These are phyloP conservation scores for Cheilosia pagana DNA, from an alignment of 2,888 invertebrate species.

Conservation along the genomic window DNA sequence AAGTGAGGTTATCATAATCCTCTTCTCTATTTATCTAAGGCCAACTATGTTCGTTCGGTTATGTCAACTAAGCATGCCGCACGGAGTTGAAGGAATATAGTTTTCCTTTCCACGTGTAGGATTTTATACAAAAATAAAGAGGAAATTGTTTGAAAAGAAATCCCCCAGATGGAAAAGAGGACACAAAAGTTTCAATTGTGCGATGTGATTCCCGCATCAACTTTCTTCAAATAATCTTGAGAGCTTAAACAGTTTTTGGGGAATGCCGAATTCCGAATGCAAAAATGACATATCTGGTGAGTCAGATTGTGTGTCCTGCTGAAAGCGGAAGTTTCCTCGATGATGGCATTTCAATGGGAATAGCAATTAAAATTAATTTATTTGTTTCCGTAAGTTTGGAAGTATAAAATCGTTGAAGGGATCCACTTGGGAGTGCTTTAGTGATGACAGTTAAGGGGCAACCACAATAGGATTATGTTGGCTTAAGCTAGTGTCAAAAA, in stretches of 20 bases:
- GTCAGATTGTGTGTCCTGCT: not conserved
- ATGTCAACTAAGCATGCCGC: constrained; percentile 40
- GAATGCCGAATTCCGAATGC: constrained; percentile 53
- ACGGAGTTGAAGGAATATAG: constrained; percentile 39
- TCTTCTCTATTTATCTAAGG: constrained; percentile 33
- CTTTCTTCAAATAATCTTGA: constrained; percentile 63
- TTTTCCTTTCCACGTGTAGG: constrained; percentile 14
- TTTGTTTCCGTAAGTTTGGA: not conserved
- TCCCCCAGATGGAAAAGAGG: constrained; percentile 28
- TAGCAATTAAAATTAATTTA: constrained; percentile 37
- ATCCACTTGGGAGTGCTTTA: too few relatives aligned
- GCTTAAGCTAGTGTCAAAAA: too few relatives aligned
- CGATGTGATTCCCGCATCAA: constrained; percentile 66
- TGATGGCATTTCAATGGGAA: constrained; percentile 40
- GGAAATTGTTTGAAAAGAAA: constrained; percentile 14
- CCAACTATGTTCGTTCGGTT: constrained; percentile 46
- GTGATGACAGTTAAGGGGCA: too few relatives aligned
- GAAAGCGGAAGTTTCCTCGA: constrained; percentile 22
- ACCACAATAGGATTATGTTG: too few relatives aligned
- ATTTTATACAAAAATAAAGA: constrained; percentile 6
- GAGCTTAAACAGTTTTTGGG: constrained; percentile 41
- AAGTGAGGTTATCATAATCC: constrained; percentile 55
- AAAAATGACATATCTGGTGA: constrained; percentile 46
- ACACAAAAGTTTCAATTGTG: constrained; percentile 67
- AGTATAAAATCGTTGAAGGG: not conserved